phyloP scores from a whole-genome alignment of 2,888 invertebrate genomes.

The Diogma glabrata region DNA sequence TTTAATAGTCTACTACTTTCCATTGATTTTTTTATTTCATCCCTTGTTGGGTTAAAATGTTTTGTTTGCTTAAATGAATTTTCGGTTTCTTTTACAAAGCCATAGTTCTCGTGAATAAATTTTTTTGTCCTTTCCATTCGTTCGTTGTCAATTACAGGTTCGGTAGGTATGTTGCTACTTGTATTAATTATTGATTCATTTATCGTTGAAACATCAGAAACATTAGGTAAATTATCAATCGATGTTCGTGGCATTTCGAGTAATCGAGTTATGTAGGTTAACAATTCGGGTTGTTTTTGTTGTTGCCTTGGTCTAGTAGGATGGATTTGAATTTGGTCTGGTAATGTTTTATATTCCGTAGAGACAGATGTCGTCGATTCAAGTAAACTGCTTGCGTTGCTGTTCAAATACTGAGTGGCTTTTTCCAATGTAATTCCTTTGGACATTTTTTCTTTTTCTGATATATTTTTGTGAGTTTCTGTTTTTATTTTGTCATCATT shows the following conservation, averaged over 20 bases:
- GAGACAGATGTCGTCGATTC: conserved; percentile 1
- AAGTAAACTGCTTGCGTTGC: too few relatives aligned
- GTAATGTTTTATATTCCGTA: conserved; percentile 4
- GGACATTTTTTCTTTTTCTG: too few relatives aligned
- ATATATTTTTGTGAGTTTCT: too few relatives aligned
- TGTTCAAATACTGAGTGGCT: too few relatives aligned
- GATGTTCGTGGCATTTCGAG: conserved; percentile 40
- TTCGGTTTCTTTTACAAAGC: conserved; percentile 30
- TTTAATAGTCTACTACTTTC: too few relatives aligned
- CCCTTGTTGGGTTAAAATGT: too few relatives aligned
- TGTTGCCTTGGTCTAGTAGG: not conserved
- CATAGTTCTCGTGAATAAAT: conserved; percentile 32
- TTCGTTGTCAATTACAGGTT: conserved; percentile 16
- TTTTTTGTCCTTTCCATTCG: conserved; percentile 26
- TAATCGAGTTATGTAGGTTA: conserved; percentile 38
- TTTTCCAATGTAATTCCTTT: too few relatives aligned
- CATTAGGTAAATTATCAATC: conserved; percentile 38
- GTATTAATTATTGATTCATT: conserved; percentile 37
- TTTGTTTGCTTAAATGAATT: too few relatives aligned
- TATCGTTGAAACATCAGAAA: conserved; percentile 39
- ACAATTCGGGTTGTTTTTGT: not conserved
- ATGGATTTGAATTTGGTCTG: not conserved
- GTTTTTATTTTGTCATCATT: too few relatives aligned
- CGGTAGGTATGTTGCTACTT: conserved; percentile 28
- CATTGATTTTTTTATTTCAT: conserved; percentile 12